These are phyloP conservation scores for Luperina testacea DNA, from an alignment of 2,888 invertebrate genomes.

Conservation along the genomic window DNA sequence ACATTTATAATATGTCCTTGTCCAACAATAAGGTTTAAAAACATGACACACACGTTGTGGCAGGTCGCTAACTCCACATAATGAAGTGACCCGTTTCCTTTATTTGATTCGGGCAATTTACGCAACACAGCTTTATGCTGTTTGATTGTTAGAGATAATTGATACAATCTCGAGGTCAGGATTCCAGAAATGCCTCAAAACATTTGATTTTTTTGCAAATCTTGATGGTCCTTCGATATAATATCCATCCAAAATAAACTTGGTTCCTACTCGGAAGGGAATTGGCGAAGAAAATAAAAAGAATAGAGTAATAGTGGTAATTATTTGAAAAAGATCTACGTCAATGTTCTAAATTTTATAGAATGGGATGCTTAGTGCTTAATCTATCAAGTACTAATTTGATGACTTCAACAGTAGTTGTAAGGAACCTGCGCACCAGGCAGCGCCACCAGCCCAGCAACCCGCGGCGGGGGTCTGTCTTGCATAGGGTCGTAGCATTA, in stretches of 20 bases:
- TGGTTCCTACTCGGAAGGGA: neutral
- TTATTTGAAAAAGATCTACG: neutral
- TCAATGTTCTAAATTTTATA: neutral
- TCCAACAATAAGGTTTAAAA: constrained; percentile 35
- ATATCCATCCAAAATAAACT: neutral
- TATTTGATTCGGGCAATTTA: constrained; percentile 53
- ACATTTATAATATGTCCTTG: constrained; percentile 15
- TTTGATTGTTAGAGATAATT: constrained; percentile 16
- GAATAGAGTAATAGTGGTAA: neutral
- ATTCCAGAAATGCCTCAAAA: neutral
- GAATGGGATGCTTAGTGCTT: neutral
- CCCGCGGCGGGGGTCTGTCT: too few relatives aligned
- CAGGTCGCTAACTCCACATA: constrained; percentile 34
- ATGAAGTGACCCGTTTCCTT: constrained; percentile 55
- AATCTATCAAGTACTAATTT: neutral
- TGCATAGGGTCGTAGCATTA: too few relatives aligned
- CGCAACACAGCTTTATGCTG: constrained; percentile 26
- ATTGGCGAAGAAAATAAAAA: neutral
- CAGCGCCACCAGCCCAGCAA: neutral
- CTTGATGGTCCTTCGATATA: neutral
- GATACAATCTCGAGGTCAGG: constrained; percentile 10
- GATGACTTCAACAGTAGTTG: neutral
- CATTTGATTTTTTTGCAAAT: neutral
- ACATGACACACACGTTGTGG: constrained; percentile 43
- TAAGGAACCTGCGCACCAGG: neutral